Base-by-base conservation (phyloP, 2,888 invertebrate genomes). In the Thumatha senex region DNA sequence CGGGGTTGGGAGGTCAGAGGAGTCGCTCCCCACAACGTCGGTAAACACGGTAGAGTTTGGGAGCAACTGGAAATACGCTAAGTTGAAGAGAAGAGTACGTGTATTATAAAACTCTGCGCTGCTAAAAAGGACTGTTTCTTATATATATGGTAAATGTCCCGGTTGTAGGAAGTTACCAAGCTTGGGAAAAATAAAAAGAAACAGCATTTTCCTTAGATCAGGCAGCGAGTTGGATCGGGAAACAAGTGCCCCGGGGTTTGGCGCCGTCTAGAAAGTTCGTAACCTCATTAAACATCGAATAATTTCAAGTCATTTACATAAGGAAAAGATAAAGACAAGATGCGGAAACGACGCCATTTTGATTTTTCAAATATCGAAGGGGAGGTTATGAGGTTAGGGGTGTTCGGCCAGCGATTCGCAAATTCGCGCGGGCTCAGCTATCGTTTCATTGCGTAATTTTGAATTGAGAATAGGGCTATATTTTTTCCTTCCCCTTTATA, bases 261-360 rank as follows among this genome's bases (percentile, higher is more conserved):
- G 76, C 77, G 83, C 77, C 64, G 79, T 75, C 80, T 85, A 74
- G 76, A 85, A 89, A 89, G 86, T 90, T 88, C 81, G 86, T 86
- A 86, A 81, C 82, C 80, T 86, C 85, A 84, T 87, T 83, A 83
- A 84, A 84, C 74, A 77, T 72, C 71, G 72, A 80, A 85, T 83
- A 79, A 84, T 76, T 81, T 63, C 70, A 70, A 70, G 64, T 72
- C 70, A 90, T 90, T 91, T 88, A 84, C 89, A 89, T 90, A 89
- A 87, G 87, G 81, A 89, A 89, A 87, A 89, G 87, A 91, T 90
- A 89, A 89, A 90, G 89, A 82, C 86, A 89, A 87, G 89, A 86
- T 81, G 85, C 73, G 72, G 65, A 72, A 59, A 54, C 62, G 76
- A 70, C 77, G 87, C 89, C 89, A 88, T 90, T 86, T 89, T 89